These are phyloP conservation scores for Mungos mungo DNA, from an alignment of 2,113 vertebrate species.

Conservation along the genomic window DNA sequence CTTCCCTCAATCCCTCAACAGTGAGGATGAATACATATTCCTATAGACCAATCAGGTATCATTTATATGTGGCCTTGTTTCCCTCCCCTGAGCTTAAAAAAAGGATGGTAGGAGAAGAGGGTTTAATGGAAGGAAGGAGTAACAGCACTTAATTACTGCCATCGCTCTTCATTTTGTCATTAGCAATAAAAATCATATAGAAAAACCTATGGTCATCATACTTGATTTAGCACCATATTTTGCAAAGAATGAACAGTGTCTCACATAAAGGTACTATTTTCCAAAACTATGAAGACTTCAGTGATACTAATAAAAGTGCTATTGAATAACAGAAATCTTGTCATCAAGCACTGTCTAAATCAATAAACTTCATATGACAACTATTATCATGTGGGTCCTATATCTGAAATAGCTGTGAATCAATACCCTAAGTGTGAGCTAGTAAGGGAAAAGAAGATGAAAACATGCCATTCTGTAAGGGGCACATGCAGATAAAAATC, in stretches of 20 bases:
- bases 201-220: background rate
- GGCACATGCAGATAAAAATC: background rate
- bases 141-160: background rate
- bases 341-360: slow-evolving; percentile 24
- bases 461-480: background rate
- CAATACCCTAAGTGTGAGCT: background rate
- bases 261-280: slow-evolving; percentile 1
- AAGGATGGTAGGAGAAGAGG: accelerated
- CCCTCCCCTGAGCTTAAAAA: background rate
- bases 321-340: background rate
- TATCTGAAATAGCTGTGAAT: slow-evolving; percentile 17
- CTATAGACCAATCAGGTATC: background rate
- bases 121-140: background rate
- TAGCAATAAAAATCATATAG: slow-evolving; percentile 21
- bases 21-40: background rate
- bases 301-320: background rate
- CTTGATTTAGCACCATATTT: background rate
- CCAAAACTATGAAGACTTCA: background rate
- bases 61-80: slow-evolving; percentile 30
- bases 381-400: background rate
- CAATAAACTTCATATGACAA: slow-evolving; percentile 9
- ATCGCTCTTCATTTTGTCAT: background rate
- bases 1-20: background rate
- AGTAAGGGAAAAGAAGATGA: background rate
- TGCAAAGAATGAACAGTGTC: background rate